A percentile compares a stretch with the other conserved stretches of the same genome.
These are phyloP conservation scores for Cremastinae sp. DNA, from an alignment of 2,888 invertebrate species.

Conservation along the genomic window DNA sequence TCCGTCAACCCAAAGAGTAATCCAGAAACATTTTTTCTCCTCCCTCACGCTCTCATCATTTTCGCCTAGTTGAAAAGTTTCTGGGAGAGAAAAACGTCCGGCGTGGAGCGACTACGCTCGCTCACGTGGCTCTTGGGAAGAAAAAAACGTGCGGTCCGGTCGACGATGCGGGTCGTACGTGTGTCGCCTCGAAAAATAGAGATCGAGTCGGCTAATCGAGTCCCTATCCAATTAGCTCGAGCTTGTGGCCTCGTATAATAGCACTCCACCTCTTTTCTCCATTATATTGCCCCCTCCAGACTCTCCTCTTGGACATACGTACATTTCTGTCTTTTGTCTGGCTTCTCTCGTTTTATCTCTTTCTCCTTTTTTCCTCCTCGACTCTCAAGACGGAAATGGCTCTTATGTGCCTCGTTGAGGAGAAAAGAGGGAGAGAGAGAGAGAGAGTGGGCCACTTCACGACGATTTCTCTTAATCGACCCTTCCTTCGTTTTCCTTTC, in stretches of 20 bases:
- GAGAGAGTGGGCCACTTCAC: slow-evolving; percentile 28
- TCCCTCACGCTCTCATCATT: slow-evolving; percentile 61
- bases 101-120: slow-evolving; percentile 27
- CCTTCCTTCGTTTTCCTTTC: slow-evolving; percentile 30
- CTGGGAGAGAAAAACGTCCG: slow-evolving; percentile 1
- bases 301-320: slow-evolving; percentile 25
- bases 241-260: slow-evolving; percentile 59
- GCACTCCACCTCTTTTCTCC: slow-evolving; percentile 60
- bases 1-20: slow-evolving; percentile 32
- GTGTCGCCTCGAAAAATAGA: slow-evolving; percentile 74
- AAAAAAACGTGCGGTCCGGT: slow-evolving; percentile 45
- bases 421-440: slow-evolving; percentile 6
- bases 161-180: slow-evolving; percentile 67
- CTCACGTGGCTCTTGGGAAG: background rate
- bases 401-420: slow-evolving; percentile 57
- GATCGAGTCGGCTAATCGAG: slow-evolving; percentile 73
- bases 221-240: slow-evolving; percentile 75
- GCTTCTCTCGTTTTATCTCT: slow-evolving; percentile 52
- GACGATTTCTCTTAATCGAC: slow-evolving; percentile 54
- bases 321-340: slow-evolving; percentile 53
- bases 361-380: background rate
- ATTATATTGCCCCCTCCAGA: slow-evolving; percentile 25
- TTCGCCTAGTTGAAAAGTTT: background rate
- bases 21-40: slow-evolving; percentile 46
- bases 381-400: slow-evolving; percentile 58